Percentiles rank a stretch among this genome's conserved stretches.
Evolutionary conservation across 92 coral and sea anemone species (phyloP).

Genomic region (Actinostola sp.): DNA sequence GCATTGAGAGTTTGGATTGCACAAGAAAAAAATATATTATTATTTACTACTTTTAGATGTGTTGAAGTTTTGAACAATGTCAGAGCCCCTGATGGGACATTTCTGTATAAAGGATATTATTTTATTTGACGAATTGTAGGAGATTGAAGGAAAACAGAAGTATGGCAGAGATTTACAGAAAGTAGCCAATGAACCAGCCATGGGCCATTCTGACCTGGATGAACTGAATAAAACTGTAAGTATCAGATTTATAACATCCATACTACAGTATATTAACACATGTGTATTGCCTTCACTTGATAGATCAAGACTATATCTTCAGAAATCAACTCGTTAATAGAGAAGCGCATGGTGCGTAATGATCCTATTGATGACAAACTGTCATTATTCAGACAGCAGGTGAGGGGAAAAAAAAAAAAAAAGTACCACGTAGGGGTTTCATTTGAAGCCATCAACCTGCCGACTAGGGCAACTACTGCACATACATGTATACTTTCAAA

Average conservation of each 20-base stretch:
- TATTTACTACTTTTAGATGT: too few relatives aligned
- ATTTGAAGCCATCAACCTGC: too few relatives aligned
- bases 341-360: conserved; percentile 95
- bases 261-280: not conserved
- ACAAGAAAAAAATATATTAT: too few relatives aligned
- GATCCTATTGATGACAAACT: conserved; percentile 99
- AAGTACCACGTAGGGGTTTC: too few relatives aligned
- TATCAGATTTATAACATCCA: not conserved
- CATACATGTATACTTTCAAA: too few relatives aligned
- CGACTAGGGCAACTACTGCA: too few relatives aligned
- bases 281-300: not conserved
- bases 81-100: too few relatives aligned
- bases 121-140: too few relatives aligned
- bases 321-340: conserved; percentile 89
- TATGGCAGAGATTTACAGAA: conserved; percentile 86
- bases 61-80: too few relatives aligned
- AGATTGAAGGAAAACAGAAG: conserved; percentile 85
- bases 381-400: conserved; percentile 97
- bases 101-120: too few relatives aligned
- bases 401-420: conserved; percentile 5
- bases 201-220: conserved; percentile 96
- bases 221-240: conserved; percentile 90
- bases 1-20: too few relatives aligned
- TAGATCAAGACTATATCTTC: conserved; percentile 85
- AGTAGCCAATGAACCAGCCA: conserved; percentile 97